phyloP scores from a whole-genome alignment of 1,140 invertebrate genomes.

The Drosophila tristis region DNA sequence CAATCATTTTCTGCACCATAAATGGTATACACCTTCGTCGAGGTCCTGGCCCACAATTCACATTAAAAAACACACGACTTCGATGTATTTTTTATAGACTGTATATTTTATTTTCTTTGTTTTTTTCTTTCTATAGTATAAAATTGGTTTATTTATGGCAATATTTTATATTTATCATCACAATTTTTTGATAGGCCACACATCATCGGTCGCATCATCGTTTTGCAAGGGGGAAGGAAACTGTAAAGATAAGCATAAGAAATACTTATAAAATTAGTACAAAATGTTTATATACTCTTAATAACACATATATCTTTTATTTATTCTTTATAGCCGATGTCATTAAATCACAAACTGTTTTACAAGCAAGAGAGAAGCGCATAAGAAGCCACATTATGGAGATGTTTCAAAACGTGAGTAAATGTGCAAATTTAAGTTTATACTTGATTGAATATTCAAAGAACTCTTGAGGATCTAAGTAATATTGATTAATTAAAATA shows the following conservation, averaged over 20 bases:
- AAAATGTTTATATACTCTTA: slow-evolving; percentile 14
- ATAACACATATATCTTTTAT: slow-evolving; percentile 26
- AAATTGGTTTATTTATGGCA: slow-evolving; percentile 71
- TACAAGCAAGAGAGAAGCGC: slow-evolving; percentile 9
- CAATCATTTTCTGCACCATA: slow-evolving; percentile 70
- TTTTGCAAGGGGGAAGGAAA: slow-evolving; percentile 9
- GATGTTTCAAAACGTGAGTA: slow-evolving; percentile 63
- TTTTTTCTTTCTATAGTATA: slow-evolving; percentile 24
- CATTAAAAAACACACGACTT: slow-evolving; percentile 38
- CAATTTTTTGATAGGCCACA: slow-evolving; percentile 26
- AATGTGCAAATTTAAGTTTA: neutral
- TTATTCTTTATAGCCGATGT: slow-evolving; percentile 38
- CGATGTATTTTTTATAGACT: slow-evolving; percentile 55
- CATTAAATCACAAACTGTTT: slow-evolving; percentile 16
- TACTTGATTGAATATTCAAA: slow-evolving; percentile 34
- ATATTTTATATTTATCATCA: slow-evolving; percentile 59
- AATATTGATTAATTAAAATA: neutral
- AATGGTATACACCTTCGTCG: slow-evolving; percentile 35
- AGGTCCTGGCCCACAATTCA: neutral
- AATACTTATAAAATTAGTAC: slow-evolving; percentile 14
- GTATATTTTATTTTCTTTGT: slow-evolving; percentile 45
- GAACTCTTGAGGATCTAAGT: slow-evolving; percentile 29
- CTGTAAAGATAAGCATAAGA: slow-evolving; percentile 27
- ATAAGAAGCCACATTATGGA: slow-evolving; percentile 33
- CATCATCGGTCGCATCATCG: slow-evolving; percentile 14